Base-by-base conservation (phyloP, 64 coral and sea anemone genomes). In the Acropora tenuis region DNA sequence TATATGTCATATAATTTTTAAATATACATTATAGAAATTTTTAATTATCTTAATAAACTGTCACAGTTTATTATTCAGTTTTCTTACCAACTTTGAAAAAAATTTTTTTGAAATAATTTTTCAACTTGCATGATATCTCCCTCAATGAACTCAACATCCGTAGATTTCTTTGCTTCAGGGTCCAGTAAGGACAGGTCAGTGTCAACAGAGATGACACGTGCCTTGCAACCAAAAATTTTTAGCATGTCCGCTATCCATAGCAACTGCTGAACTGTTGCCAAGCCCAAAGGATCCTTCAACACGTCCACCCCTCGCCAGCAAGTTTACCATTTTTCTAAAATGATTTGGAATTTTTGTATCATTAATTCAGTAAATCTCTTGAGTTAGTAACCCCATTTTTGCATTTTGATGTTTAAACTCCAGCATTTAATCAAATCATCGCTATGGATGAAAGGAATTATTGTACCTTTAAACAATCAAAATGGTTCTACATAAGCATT, bases 231-330 rank as follows among this genome's bases (percentile, higher is more conserved):
- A 11, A 17, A 88, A 48, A 88, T 76, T 8, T 76, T 47, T 5
- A 88, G 48, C 43, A 75, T 59, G 72, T 88, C 86, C 6, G 86
- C 86, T 41, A 41, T 88, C 86, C 86, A 88, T 16, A 88, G 40
- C 73, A 88, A 75, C 41, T 88, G 86, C 43, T 88, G 86, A 9
- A 58, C 15, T 15, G 48, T 77, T 5, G 57, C 41, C 48, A 58
- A 50, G 16, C 15, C 10, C 10, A 88, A 76, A 41, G 71, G 71
- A 16, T 75, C 57, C 52, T 88, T 88, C 86, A 75, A 43, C 7
- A 88, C 3, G 1, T 57, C 4, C 20, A 75, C 42, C n/a, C 86
- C 86, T 57, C 86, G 71, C 86, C 86, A 88, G 42, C 10, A 13
- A 40, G 84, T 87, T 48, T 74, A 19, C 2, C 75, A 74, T 66